Evolutionary conservation across 2,888 invertebrate species (phyloP), one percentile per base, ranked within the genome.

Genomic region (Meliscaeva auricollis): DNA sequence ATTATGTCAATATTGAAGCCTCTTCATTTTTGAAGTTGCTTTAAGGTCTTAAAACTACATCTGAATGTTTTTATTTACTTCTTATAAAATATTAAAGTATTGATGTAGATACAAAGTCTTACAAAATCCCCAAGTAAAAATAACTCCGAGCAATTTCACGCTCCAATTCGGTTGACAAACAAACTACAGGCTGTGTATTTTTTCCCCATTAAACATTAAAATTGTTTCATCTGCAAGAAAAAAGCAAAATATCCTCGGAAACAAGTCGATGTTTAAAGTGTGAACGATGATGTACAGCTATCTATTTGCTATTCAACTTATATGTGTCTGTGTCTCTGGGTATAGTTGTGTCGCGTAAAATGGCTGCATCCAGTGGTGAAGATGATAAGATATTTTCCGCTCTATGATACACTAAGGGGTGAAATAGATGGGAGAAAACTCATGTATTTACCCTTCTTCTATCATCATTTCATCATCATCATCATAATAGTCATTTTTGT

Each of bases 131-230:
- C 26, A 26, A 26, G 26, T 26, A 26, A 62, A 41, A 22, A 15
- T 13, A 46, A 64, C 44, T 44, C 35, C 32, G 48, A 35, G 64
- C 26, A 35, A 22, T 64, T 66, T n/a, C 50, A 50, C 35, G 83
- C 75, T 70, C 80, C 80, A 84, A 66, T 80, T 84, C 56, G 69
- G 35, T 75, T 26, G 13, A 54, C 69, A 84, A 79, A 84, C 54
- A 60, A 69, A 41, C 17, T 74, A 11, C 22, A 38, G 54, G 32
- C 64, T 52, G 35, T 64, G 62, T 44, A n/a, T 15, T 35, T 32
- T 35, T 38, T 30, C 54, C 54, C 56, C 83, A 79, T 83, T 74
- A 83, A 84, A 66, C 41, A 74, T 80, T 79, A 35, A 79, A 75
- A 56, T 69, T 56, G 56, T 74, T 56, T 73, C 38, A 68, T 46